Base-by-base conservation (phyloP, 2,888 invertebrate genomes). In the Melieria picta region DNA sequence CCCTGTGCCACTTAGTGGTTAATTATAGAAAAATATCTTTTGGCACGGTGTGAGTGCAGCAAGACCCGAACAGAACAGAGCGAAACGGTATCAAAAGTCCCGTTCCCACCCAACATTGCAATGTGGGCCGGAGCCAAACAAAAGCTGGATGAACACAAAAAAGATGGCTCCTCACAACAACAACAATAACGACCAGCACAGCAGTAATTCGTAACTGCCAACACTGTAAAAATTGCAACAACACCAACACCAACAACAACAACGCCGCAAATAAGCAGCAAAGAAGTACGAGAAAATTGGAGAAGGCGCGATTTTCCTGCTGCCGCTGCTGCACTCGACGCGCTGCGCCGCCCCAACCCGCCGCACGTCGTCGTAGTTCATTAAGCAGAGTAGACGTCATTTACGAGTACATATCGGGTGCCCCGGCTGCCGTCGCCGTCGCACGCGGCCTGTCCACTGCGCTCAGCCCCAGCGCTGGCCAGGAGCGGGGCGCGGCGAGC, bases 1-100 rank as follows among this genome's bases (percentile, higher is more conserved):
- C 65, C 72, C 83, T 83, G 83, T 30, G 66, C 75, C 75, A 81
- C 77, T 82, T 80, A 83, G 82, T 78, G 84, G 82, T 83, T 84
- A 84, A 84, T 84, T 84, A 84, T 84, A 82, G 82, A 74, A 71
- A 77, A 76, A 77, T 76, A 57, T 65, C 74, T 72, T 30, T 30
- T 30, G 30, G 72, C 71, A 60, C 71, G 30, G 30, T 30, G 30
- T 30, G 30, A 30, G 30, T 69, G 69, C 67, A 47, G 10, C 4
- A 57, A 50, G 16, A 16, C 43, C 11, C n/a, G 30, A 65, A 65
- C 56, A 55, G 52, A 55, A 65, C 55, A 55, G 43, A 30, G 50
- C 45, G 60, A 61, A 30, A 66, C 5, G 11, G 48, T 7, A 61
- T 48, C 13, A 5, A 72, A 48, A 64, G 52, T 45, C 68, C 61